Evolutionary conservation across 2,797 vertebrate species (phyloP).

Genomic region (Leptodactylus fallax): DNA sequence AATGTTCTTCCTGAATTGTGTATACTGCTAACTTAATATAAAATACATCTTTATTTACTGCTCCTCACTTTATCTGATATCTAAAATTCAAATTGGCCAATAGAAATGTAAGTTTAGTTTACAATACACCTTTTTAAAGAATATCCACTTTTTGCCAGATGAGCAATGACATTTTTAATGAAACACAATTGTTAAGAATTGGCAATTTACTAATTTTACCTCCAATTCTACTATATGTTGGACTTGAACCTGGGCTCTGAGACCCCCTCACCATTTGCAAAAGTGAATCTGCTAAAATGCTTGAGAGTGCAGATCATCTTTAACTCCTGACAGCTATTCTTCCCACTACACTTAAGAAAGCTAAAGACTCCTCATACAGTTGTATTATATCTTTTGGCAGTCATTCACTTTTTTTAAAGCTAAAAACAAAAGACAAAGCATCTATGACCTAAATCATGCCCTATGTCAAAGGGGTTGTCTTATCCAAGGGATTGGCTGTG

Average conservation of each 20-base stretch:
- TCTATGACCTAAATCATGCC: too few relatives aligned
- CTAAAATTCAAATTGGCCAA: background rate
- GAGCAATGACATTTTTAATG: background rate
- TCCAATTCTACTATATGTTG: background rate
- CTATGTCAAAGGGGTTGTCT: too few relatives aligned
- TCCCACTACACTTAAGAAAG: background rate
- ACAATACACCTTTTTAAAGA: too few relatives aligned
- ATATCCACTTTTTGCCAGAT: background rate
- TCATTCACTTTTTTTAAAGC: too few relatives aligned
- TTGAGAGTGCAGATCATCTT: background rate
- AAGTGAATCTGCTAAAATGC: background rate
- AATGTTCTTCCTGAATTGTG: background rate
- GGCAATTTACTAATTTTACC: background rate
- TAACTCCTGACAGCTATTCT: background rate
- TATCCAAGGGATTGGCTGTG: too few relatives aligned
- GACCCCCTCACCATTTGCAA: background rate
- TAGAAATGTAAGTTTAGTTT: background rate
- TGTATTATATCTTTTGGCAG: too few relatives aligned
- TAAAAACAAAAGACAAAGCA: too few relatives aligned
- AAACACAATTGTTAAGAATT: background rate
- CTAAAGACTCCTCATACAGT: background rate
- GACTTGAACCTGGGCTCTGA: background rate
- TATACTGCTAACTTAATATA: background rate
- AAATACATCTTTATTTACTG: background rate
- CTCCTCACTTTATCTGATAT: background rate